Conservation (phyloP, 2,888 invertebrate genomes). For the Tenthredo distinguenda region DNA sequence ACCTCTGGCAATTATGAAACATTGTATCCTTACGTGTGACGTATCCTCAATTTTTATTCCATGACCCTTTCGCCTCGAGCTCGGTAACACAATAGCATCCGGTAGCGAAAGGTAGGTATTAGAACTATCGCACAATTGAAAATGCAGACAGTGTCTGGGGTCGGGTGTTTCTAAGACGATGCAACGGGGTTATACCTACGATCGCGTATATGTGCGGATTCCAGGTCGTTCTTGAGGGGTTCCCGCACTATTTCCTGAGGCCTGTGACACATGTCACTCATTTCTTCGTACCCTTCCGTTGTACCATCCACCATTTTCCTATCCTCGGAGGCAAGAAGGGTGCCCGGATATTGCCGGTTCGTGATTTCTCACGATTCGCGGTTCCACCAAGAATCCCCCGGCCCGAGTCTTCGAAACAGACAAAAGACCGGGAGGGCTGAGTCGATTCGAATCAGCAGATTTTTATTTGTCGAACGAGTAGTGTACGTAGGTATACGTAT, state of each 20-base stretch:
- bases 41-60: neutral
- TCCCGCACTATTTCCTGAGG: slow-evolving; percentile 58
- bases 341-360: slow-evolving; percentile 39
- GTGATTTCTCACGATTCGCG: slow-evolving; percentile 44
- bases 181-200: neutral
- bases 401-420: neutral
- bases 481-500: neutral
- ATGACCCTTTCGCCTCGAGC: slow-evolving; percentile 13
- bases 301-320: slow-evolving; percentile 24
- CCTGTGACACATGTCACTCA: slow-evolving; percentile 68
- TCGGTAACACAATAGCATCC: neutral
- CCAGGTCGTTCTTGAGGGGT: slow-evolving; percentile 24
- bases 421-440: neutral
- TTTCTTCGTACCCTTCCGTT: slow-evolving; percentile 51
- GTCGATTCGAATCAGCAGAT: slow-evolving; percentile 27
- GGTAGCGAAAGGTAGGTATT: slow-evolving; percentile 56
- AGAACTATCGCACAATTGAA: slow-evolving; percentile 56
- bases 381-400: slow-evolving; percentile 1
- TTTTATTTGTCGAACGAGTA: neutral
- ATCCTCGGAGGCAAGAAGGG: neutral
- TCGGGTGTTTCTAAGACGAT: slow-evolving; percentile 18
- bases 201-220: slow-evolving; percentile 9
- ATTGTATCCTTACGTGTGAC: slow-evolving; percentile 59
- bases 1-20: slow-evolving; percentile 62
- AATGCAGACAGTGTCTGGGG: slow-evolving; percentile 53